phyloP scores from a whole-genome alignment of 2,888 invertebrate species.

The Pimpla rufipes region DNA sequence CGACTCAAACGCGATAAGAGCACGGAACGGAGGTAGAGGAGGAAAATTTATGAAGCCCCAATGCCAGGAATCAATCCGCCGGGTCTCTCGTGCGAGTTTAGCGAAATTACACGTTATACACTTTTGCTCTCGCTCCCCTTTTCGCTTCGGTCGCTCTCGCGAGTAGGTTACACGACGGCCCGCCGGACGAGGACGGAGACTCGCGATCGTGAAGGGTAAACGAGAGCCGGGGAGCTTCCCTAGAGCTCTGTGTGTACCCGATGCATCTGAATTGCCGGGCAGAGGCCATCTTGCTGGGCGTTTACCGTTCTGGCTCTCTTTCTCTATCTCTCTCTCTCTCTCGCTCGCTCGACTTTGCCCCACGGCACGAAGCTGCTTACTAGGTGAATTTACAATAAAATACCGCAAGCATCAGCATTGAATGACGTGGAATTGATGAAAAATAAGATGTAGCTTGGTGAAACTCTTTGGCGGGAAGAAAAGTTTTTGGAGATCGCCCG shows the following conservation, averaged over 20 bases:
- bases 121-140: constrained; percentile 30
- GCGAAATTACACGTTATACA: constrained; percentile 79
- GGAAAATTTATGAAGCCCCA: constrained; percentile 79
- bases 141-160: constrained; percentile 17
- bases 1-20: constrained; percentile 53
- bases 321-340: background rate
- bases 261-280: constrained; percentile 23
- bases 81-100: constrained; percentile 76
- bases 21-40: constrained; percentile 51
- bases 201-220: constrained; percentile 26
- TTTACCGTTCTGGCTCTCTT: constrained; percentile 57
- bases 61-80: constrained; percentile 83
- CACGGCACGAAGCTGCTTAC: background rate
- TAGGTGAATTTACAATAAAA: background rate
- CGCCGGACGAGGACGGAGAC: constrained; percentile 31
- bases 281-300: constrained; percentile 76
- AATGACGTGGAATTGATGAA: too few relatives aligned
- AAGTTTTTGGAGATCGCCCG: too few relatives aligned
- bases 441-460: too few relatives aligned
- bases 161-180: constrained; percentile 28
- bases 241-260: constrained; percentile 11
- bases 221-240: constrained; percentile 28
- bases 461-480: too few relatives aligned
- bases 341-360: background rate
- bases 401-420: too few relatives aligned